These are phyloP conservation scores for Meleagris gallopavo DNA, from an alignment of 2,113 vertebrate species.

Conservation along the genomic window DNA sequence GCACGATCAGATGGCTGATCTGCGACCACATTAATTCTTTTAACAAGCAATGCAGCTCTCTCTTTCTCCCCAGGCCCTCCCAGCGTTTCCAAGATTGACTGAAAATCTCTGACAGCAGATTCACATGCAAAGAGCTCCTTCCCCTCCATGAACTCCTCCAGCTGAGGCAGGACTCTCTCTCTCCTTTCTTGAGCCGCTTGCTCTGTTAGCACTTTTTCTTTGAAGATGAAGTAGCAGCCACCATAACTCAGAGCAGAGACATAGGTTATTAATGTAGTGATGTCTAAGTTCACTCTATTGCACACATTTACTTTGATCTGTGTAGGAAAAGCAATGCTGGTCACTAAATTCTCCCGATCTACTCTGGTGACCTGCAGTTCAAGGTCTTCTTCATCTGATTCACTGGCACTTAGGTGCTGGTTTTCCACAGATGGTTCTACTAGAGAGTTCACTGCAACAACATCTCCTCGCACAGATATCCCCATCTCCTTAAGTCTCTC, in stretches of 20 bases:
- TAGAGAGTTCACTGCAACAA: conserved; percentile 87
- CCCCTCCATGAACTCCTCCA: conserved; percentile 90
- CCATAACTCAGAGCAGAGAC: conserved; percentile 95
- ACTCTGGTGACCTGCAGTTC: conserved; percentile 82
- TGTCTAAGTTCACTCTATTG: conserved; percentile 91
- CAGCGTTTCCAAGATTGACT: conserved; percentile 89
- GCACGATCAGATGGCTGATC: conserved; percentile 90
- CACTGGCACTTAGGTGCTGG: conserved; percentile 36
- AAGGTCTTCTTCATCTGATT: conserved; percentile 76
- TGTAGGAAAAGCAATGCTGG: conserved; percentile 87
- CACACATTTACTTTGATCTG: conserved; percentile 88
- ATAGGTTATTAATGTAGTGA: conserved; percentile 93
- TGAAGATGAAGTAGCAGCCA: conserved; percentile 89
- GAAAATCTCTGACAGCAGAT: conserved; percentile 93
- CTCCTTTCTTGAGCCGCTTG: conserved; percentile 92
- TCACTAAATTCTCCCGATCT: conserved; percentile 86
- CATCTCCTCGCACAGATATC: conserved; percentile 90
- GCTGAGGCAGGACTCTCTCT: conserved; percentile 86
- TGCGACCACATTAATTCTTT: conserved; percentile 85
- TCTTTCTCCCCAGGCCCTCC: conserved; percentile 90
- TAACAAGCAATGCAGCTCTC: conserved; percentile 83
- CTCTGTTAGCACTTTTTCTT: conserved; percentile 92
- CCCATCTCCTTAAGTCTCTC: conserved; percentile 89
- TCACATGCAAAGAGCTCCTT: conserved; percentile 93
- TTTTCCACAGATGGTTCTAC: conserved; percentile 55